Evolutionary conservation across 1,140 invertebrate genomes (phyloP).

Genomic region (Dinoponera quadriceps): DNA sequence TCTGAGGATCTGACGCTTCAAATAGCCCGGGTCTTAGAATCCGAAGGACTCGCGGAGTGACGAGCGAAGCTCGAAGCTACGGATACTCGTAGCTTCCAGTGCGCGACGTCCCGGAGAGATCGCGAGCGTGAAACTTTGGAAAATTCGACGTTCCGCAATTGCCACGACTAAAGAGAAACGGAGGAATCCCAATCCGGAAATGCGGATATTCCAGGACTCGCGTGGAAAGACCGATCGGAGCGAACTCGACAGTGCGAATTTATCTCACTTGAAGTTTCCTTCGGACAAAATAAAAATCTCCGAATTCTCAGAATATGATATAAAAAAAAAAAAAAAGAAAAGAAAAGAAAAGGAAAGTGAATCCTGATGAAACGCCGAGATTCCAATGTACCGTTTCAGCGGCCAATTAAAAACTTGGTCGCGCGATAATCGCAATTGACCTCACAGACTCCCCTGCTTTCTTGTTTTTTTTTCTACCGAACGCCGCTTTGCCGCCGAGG

Average conservation of each 20-base stretch:
- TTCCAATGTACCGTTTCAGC: background rate
- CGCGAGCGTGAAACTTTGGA: background rate
- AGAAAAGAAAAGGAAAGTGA: no score
- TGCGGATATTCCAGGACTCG: no score
- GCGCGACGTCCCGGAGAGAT: background rate
- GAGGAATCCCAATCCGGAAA: no score
- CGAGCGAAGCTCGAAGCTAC: background rate
- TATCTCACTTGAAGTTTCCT: no score
- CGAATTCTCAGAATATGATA: no score
- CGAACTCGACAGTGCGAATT: no score
- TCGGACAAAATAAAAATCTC: no score
- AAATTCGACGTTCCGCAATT: background rate
- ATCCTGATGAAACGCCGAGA: no score
- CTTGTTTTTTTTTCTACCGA: conserved; percentile 22
- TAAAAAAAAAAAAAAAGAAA: no score
- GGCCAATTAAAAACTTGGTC: background rate
- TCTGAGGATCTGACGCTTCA: background rate
- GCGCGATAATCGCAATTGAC: background rate
- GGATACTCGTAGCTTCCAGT: background rate
- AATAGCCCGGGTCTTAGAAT: conserved; percentile 1
- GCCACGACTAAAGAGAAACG: background rate
- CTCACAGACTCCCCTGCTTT: background rate
- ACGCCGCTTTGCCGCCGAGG: conserved; percentile 40
- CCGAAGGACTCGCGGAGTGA: background rate
- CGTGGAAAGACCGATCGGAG: no score